phyloP scores from a whole-genome alignment of 2,113 vertebrate genomes.

The Salvelinus alpinus region DNA sequence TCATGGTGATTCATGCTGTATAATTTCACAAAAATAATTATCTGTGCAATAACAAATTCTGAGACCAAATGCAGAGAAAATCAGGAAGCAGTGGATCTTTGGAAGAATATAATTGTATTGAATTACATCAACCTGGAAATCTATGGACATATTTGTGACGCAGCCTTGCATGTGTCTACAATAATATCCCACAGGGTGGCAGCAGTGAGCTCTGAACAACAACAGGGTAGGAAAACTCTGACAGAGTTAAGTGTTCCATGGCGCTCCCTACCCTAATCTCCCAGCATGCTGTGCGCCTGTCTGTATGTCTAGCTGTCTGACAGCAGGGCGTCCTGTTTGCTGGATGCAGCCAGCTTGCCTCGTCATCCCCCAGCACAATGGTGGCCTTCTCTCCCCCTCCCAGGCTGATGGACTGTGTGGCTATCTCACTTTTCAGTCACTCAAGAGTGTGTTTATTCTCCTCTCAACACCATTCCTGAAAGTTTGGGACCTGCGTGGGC shows the following conservation, averaged over 20 bases:
- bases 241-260: conserved; percentile 2
- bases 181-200: conserved; percentile 47
- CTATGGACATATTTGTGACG: neutral
- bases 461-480: neutral
- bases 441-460: neutral
- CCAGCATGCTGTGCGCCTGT: conserved; percentile 31
- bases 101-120: neutral
- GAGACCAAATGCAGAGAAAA: neutral
- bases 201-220: conserved; percentile 22
- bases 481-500: neutral
- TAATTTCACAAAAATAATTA: no score
- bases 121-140: no score
- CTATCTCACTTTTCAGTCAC: neutral
- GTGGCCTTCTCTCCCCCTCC: conserved; percentile 4
- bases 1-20: neutral
- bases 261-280: conserved; percentile 15
- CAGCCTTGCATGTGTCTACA: neutral
- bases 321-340: conserved; percentile 11
- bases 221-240: neutral
- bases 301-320: conserved; percentile 15
- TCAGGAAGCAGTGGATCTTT: neutral
- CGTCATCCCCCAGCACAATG: conserved; percentile 19
- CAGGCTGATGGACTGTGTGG: neutral
- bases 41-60: neutral
- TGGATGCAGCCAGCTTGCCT: conserved; percentile 23